Evolutionary conservation across 2,113 vertebrate genomes (phyloP).

Genomic region (Grus americana): DNA sequence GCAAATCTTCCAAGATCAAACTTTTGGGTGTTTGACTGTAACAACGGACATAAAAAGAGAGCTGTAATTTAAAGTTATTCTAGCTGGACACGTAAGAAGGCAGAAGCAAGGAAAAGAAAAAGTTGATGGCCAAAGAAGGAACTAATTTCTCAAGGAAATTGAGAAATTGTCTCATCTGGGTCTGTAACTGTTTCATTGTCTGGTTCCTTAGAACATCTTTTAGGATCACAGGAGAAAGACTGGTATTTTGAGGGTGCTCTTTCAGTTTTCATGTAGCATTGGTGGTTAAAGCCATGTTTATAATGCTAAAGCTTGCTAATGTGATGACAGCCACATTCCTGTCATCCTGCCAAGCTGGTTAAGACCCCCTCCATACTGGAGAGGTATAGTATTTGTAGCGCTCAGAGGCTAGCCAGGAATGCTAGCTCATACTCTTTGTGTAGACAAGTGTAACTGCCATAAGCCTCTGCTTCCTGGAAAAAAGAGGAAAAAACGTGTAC

Average conservation of each 20-base stretch:
- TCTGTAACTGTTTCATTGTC: neutral
- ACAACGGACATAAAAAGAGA: neutral
- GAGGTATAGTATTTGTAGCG: neutral
- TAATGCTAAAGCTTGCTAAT: neutral
- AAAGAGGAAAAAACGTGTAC: neutral
- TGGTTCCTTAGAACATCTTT: neutral
- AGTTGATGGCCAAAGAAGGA: neutral
- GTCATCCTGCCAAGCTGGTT: conserved; percentile 13
- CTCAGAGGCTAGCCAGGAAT: neutral
- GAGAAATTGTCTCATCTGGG: neutral
- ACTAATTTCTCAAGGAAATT: neutral
- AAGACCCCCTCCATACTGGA: neutral
- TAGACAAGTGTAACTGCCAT: neutral
- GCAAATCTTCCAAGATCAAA: neutral
- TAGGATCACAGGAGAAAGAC: neutral
- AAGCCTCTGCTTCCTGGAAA: neutral
- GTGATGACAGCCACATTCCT: neutral
- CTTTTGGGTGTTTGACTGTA: neutral
- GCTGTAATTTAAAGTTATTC: neutral
- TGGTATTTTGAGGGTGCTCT: neutral
- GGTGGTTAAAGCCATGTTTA: neutral
- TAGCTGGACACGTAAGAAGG: neutral
- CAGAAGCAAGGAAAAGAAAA: neutral
- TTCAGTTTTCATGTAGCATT: neutral
- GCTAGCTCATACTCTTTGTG: neutral